A percentile compares a stretch with the other conserved stretches of the same genome.
Conservation (phyloP, 2,888 invertebrate species). For the Phaonia tiefii region DNA sequence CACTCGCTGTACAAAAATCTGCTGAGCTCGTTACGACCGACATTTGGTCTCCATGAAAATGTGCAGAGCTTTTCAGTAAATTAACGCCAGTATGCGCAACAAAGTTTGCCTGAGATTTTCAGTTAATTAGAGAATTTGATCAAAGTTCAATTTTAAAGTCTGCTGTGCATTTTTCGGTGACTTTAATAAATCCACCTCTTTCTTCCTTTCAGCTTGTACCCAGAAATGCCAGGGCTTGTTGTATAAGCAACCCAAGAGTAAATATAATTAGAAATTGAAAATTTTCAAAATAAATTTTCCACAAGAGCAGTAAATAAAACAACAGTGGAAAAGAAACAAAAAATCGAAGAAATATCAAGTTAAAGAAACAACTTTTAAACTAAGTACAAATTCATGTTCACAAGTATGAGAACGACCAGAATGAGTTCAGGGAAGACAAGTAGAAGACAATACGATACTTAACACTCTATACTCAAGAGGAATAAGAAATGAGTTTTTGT, state of each 20-base stretch:
- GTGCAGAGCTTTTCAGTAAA: no score
- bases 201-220: background rate
- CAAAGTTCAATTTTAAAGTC: no score
- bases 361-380: background rate
- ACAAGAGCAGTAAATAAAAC: background rate
- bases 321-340: background rate
- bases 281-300: constrained; percentile 21
- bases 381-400: constrained; percentile 12
- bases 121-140: no score
- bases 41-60: no score
- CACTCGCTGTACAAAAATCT: no score
- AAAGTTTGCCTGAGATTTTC: no score
- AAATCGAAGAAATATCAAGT: background rate
- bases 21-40: no score
- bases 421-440: background rate
- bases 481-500: constrained; percentile 36
- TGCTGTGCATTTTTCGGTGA: no score
- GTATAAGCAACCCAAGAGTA: background rate
- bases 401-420: background rate
- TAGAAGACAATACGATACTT: no score
- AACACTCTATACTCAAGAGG: constrained; percentile 2
- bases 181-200: no score
- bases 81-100: no score
- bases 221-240: background rate
- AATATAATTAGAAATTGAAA: constrained; percentile 31